Evolutionary conservation across 1,140 invertebrate genomes (phyloP).

Genomic region (Drosophila truncata): DNA sequence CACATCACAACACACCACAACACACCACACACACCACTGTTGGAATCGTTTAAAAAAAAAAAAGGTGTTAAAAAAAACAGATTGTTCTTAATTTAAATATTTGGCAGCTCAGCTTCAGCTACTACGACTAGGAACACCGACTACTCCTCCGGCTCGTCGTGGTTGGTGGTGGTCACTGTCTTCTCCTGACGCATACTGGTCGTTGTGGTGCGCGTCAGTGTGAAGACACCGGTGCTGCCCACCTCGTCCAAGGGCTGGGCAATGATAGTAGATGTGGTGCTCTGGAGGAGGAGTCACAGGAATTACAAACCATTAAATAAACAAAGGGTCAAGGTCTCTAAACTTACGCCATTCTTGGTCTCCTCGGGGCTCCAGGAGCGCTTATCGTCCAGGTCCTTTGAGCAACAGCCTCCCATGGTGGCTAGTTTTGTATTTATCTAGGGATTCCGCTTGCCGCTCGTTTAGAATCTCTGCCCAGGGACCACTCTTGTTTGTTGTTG

Average conservation of each 20-base stretch:
- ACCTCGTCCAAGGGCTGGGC: slow-evolving; percentile 76
- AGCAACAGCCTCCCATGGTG: slow-evolving; percentile 74
- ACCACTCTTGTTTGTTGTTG: slow-evolving; percentile 34
- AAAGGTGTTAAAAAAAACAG: slow-evolving; percentile 10
- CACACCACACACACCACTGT: slow-evolving; percentile 22
- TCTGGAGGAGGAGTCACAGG: slow-evolving; percentile 45
- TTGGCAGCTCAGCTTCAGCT: slow-evolving; percentile 3
- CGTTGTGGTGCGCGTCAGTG: slow-evolving; percentile 60
- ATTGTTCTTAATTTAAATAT: slow-evolving; percentile 6
- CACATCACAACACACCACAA: slow-evolving; percentile 11
- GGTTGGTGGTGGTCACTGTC: slow-evolving; percentile 42
- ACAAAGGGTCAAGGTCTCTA: neutral
- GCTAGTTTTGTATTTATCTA: neutral
- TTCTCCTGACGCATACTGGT: slow-evolving; percentile 49
- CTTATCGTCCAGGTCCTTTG: slow-evolving; percentile 78
- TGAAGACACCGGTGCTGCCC: slow-evolving; percentile 75
- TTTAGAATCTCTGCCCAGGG: slow-evolving; percentile 10
- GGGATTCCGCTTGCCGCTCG: neutral
- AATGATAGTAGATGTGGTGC: slow-evolving; percentile 80
- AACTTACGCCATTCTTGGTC: slow-evolving; percentile 77
- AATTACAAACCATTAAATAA: neutral
- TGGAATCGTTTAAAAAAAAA: slow-evolving; percentile 29
- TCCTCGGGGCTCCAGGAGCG: slow-evolving; percentile 82
- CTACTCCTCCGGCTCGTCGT: slow-evolving; percentile 27
- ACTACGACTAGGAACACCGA: neutral